A percentile compares a stretch with the other conserved stretches of the same genome.
Conservation (phyloP, 1,140 invertebrate genomes). For the Teleopsis dalmanni region DNA sequence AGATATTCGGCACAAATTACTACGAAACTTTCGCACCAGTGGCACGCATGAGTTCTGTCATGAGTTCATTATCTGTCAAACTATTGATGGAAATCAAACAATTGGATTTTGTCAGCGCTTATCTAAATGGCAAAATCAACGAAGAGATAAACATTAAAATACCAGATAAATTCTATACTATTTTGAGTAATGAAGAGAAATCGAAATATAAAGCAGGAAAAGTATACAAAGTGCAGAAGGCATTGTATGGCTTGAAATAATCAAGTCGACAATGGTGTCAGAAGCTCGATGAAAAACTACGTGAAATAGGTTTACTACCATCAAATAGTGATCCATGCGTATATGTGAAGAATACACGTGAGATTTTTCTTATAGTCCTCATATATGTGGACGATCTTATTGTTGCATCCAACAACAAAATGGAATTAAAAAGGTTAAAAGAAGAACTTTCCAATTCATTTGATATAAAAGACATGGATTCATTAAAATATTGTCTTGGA, state of each 20-base stretch:
- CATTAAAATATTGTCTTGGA: background rate
- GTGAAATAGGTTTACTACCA: background rate
- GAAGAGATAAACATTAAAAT: conserved; percentile 35
- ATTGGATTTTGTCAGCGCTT: conserved; percentile 41
- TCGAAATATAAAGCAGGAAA: too few relatives aligned
- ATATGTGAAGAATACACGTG: background rate
- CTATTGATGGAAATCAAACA: conserved; percentile 17
- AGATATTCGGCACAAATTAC: conserved; percentile 39
- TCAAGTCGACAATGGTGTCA: background rate
- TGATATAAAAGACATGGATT: conserved; percentile 15
- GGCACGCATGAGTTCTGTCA: conserved; percentile 26
- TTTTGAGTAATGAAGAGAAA: too few relatives aligned
- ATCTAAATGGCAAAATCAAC: conserved; percentile 34
- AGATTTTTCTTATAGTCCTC: background rate
- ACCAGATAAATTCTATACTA: conserved; percentile 8
- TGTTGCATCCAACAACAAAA: background rate
- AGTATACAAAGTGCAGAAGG: background rate
- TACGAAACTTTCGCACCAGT: conserved; percentile 43
- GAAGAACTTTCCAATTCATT: background rate
- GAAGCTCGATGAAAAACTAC: background rate
- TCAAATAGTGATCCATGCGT: conserved; percentile 1
- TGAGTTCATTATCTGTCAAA: conserved; percentile 21
- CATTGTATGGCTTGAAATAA: conserved; percentile 5
- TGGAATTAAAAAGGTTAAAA: background rate
- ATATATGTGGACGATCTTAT: background rate